Percentiles rank a stretch among this genome's conserved stretches.
Conservation (phyloP, 1,140 invertebrate genomes). For the Drosophila oshimai region DNA sequence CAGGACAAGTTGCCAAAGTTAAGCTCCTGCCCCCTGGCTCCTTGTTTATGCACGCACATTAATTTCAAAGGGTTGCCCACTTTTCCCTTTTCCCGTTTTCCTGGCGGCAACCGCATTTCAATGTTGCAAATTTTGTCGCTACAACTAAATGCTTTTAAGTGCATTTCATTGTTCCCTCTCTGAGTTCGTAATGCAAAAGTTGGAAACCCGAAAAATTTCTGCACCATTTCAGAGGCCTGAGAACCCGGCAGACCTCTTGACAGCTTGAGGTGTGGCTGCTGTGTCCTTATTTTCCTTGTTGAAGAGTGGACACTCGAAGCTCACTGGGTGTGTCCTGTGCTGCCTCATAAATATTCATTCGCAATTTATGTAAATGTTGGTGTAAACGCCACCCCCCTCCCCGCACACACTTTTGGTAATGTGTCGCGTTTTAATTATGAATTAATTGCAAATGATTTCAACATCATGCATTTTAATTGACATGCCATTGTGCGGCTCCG, state of each 20-base stretch:
- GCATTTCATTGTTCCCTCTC: slow-evolving; percentile 56
- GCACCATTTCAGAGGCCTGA: background rate
- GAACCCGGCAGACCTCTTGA: slow-evolving; percentile 11
- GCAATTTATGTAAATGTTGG: slow-evolving; percentile 75
- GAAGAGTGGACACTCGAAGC: slow-evolving; percentile 1
- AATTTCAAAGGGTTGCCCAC: slow-evolving; percentile 54
- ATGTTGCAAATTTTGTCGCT: slow-evolving; percentile 65
- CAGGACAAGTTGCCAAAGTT: slow-evolving; percentile 50
- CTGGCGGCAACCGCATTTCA: slow-evolving; percentile 52
- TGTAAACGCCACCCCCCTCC: slow-evolving; percentile 9
- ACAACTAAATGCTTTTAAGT: slow-evolving; percentile 81
- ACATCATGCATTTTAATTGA: slow-evolving; percentile 80
- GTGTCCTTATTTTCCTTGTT: background rate
- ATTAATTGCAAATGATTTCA: slow-evolving; percentile 80
- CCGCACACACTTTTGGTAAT: slow-evolving; percentile 65
- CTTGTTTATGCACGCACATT: slow-evolving; percentile 77
- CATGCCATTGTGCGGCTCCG: slow-evolving; percentile 57
- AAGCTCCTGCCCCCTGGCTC: slow-evolving; percentile 21
- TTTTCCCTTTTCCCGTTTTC: background rate
- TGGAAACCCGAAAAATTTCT: slow-evolving; percentile 1
- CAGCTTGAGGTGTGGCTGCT: slow-evolving; percentile 32
- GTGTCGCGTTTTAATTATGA: slow-evolving; percentile 78
- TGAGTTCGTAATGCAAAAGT: background rate
- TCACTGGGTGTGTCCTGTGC: slow-evolving; percentile 6
- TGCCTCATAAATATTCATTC: slow-evolving; percentile 72